phyloP scores from a whole-genome alignment of 1,140 invertebrate genomes.

The Hesperophylax magnus region DNA sequence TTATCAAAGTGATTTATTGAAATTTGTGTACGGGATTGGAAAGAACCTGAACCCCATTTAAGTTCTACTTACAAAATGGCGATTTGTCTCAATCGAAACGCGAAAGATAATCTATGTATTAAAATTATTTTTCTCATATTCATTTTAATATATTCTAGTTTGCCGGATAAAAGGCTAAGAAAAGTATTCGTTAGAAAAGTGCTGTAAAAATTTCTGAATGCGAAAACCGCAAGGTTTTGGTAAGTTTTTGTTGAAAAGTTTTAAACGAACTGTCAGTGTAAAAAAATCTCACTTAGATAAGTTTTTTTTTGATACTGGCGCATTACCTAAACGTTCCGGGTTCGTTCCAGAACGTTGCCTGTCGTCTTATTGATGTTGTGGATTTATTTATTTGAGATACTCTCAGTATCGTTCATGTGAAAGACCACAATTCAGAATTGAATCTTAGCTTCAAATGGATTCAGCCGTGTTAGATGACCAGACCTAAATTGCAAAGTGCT shows the following conservation, averaged over 20 bases:
- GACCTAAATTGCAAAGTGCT: no score
- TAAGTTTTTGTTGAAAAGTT: background rate
- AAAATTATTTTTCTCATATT: background rate
- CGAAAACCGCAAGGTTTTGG: slow-evolving; percentile 3
- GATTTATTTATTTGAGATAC: no score
- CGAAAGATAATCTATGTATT: background rate
- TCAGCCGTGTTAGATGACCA: no score
- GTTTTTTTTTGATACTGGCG: background rate
- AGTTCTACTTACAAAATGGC: no score
- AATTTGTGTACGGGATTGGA: no score
- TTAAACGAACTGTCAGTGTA: slow-evolving; percentile 21
- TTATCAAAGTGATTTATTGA: no score
- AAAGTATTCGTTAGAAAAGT: slow-evolving; percentile 8
- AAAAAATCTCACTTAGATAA: background rate
- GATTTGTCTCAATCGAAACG: background rate
- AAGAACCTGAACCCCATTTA: no score
- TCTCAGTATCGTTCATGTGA: no score
- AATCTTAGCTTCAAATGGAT: no score
- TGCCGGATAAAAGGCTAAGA: background rate
- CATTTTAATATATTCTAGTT: slow-evolving; percentile 9
- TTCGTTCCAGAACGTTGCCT: no score
- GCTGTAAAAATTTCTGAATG: background rate
- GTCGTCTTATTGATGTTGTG: no score
- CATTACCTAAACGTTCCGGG: background rate
- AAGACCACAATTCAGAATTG: no score